Conservation (phyloP, 1,140 invertebrate genomes). For the Aphelinus atriplicis region DNA sequence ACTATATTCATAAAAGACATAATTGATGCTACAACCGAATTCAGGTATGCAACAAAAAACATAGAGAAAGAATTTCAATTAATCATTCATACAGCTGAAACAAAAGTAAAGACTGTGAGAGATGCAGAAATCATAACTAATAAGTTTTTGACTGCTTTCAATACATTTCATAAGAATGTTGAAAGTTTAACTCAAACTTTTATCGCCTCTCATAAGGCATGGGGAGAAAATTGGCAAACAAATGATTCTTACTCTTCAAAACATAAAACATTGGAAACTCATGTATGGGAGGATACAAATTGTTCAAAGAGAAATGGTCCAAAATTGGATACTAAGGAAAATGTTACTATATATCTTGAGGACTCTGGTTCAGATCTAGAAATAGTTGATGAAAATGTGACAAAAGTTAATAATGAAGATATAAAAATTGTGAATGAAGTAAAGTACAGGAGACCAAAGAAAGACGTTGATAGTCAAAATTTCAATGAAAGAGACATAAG, state of each 20-base stretch:
- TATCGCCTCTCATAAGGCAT: too few species aligned
- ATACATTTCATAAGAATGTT: too few species aligned
- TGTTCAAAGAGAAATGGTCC: too few species aligned
- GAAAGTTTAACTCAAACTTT: too few species aligned
- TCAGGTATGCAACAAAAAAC: not conserved
- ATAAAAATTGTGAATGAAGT: not conserved
- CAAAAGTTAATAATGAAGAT: not conserved
- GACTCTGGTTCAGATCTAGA: conserved; percentile 8
- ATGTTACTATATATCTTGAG: not conserved
- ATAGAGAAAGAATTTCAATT: not conserved
- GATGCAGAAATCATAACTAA: conserved; percentile 5
- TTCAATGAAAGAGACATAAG: not conserved
- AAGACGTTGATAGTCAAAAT: not conserved
- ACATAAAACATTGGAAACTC: too few species aligned
- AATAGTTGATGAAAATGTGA: conserved; percentile 6
- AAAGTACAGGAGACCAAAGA: not conserved
- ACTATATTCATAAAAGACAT: too few species aligned
- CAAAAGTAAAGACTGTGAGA: not conserved
- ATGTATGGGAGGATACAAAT: too few species aligned
- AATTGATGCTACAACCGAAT: too few species aligned
- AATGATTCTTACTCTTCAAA: too few species aligned
- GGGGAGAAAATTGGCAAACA: too few species aligned
- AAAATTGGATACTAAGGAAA: too few species aligned
- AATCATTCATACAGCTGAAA: not conserved
- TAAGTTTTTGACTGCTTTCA: conserved; percentile 1